These are phyloP conservation scores for Tetranychus piercei DNA, from an alignment of 2,888 invertebrate species.

Conservation along the genomic window DNA sequence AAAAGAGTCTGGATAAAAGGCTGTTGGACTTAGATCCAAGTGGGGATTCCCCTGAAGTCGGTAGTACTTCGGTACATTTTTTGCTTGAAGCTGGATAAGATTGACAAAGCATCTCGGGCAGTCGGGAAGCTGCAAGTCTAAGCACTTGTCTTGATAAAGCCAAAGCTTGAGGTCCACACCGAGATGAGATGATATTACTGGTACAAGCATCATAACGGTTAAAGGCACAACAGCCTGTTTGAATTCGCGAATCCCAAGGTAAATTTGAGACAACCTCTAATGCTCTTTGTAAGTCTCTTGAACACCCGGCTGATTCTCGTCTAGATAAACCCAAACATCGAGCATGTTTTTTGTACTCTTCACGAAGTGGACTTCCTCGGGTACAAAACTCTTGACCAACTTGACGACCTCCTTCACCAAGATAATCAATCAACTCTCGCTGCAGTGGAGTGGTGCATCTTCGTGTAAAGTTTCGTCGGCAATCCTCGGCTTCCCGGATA, in stretches of 20 bases:
- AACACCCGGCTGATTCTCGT: constrained; percentile 17
- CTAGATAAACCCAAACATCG: constrained; percentile 25
- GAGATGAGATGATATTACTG: constrained; percentile 23
- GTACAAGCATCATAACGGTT: constrained; percentile 22
- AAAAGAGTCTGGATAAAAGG: constrained; percentile 25
- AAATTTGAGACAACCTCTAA: constrained; percentile 24
- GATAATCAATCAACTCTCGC: constrained; percentile 25
- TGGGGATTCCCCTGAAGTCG: constrained; percentile 23
- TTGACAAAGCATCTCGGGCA: constrained; percentile 27
- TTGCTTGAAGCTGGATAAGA: constrained; percentile 24
- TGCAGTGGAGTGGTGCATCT: constrained; percentile 27
- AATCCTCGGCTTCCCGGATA: constrained; percentile 25
- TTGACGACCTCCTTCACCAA: constrained; percentile 26
- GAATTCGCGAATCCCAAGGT: constrained; percentile 26
- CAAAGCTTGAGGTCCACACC: constrained; percentile 27
- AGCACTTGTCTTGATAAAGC: constrained; percentile 25
- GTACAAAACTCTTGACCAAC: constrained; percentile 26
- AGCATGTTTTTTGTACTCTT: constrained; percentile 26
- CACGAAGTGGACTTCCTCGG: constrained; percentile 24
- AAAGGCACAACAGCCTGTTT: constrained; percentile 26
- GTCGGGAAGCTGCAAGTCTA: constrained; percentile 25
- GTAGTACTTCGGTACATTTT: constrained; percentile 23
- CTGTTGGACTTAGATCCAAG: constrained; percentile 23
- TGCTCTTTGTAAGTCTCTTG: constrained; percentile 26
- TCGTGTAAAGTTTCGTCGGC: constrained; percentile 25